These are phyloP conservation scores for Trichosurus vulpecula DNA, from an alignment of 2,797 vertebrate species.

Conservation along the genomic window DNA sequence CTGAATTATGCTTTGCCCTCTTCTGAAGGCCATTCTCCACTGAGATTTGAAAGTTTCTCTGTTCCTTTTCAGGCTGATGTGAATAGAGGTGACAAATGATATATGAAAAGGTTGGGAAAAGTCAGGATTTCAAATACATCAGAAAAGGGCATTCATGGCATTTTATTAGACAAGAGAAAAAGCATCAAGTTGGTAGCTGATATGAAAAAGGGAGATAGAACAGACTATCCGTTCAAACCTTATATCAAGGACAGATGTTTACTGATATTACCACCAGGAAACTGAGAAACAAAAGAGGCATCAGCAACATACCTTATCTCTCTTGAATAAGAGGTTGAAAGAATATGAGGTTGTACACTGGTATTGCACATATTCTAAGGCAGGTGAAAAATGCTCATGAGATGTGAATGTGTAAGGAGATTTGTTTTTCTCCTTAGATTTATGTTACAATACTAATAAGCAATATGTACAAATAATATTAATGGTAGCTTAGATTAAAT, in stretches of 20 bases:
- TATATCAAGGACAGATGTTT: not conserved
- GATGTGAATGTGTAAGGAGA: not conserved
- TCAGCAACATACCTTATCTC: fast-evolving
- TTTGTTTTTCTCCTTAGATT: not conserved
- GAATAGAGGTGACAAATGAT: not conserved
- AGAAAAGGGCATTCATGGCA: not conserved
- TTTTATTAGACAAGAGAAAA: not conserved
- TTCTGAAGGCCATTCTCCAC: not conserved
- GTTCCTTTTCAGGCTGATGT: not conserved
- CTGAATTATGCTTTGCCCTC: too few relatives aligned
- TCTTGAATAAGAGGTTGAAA: not conserved
- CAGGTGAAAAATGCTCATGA: too few relatives aligned
- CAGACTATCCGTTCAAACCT: not conserved
- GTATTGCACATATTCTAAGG: too few relatives aligned
- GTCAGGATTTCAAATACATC: not conserved
- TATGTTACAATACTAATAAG: not conserved
- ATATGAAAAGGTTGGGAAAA: not conserved
- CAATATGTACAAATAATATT: not conserved
- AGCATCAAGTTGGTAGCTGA: fast-evolving
- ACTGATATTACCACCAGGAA: fast-evolving
- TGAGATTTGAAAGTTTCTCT: not conserved
- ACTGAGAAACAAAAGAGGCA: not conserved
- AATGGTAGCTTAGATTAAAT: not conserved
- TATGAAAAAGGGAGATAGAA: not conserved
- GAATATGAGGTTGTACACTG: not conserved